Conservation (phyloP, 2,797 vertebrate species). For the Cetoscarus ocellatus region DNA sequence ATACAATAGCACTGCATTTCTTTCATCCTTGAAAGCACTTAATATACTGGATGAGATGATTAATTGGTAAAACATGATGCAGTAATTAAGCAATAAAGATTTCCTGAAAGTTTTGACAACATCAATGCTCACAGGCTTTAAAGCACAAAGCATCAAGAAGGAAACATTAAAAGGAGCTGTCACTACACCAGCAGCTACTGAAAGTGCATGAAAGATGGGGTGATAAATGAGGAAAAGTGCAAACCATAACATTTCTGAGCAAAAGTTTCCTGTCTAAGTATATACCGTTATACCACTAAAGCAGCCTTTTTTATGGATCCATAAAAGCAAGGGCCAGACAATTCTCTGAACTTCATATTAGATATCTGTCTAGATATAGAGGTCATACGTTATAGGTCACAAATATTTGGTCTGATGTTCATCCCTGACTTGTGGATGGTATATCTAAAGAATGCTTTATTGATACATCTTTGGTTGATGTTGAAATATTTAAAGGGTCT, state of each 20-base stretch:
- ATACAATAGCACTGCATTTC: constrained; percentile 7
- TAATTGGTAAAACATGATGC: background rate
- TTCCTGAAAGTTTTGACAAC: constrained; percentile 8
- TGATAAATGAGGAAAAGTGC: background rate
- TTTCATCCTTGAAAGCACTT: constrained; percentile 1
- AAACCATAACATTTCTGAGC: background rate
- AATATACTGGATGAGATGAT: constrained; percentile 8
- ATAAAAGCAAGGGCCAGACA: no score
- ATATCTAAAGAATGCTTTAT: no score
- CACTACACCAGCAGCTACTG: background rate
- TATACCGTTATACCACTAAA: constrained; percentile 4
- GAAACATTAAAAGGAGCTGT: background rate
- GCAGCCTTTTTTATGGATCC: no score
- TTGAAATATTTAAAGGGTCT: no score
- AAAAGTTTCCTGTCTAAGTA: background rate
- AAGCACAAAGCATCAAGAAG: background rate
- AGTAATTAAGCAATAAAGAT: background rate
- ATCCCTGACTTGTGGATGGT: no score
- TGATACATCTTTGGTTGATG: no score
- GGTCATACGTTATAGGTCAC: no score
- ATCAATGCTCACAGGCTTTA: background rate
- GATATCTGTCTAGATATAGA: no score
- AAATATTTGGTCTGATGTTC: no score
- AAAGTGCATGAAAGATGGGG: background rate
- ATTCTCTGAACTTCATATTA: no score